Base-by-base conservation (phyloP, 2,113 vertebrate genomes). In the Gambusia holbrooki region DNA sequence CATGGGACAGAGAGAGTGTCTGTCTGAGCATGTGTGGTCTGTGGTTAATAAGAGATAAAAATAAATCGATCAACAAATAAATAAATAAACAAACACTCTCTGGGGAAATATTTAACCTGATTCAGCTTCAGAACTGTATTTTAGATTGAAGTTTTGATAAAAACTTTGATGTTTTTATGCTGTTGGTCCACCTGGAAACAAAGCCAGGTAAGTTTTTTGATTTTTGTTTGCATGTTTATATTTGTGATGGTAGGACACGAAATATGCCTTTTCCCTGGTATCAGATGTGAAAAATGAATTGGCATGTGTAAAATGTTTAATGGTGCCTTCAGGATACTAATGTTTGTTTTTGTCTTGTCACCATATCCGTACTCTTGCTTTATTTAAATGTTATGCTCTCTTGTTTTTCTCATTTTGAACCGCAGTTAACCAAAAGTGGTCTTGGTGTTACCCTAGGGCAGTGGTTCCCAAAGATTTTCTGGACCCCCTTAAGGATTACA, bases 11-110 rank as follows among this genome's bases (percentile, higher is more conserved):
- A 13, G 80, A 45, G 76, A 61, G 68, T 84, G 66, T 83, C 22
- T 60, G 72, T 71, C 30, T 28, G 62, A 13, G 67, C 71, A 77
- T 83, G 87, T 93, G 90, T 90, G 90, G 87, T 90, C 89, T 72
- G 79, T 71, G 76, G 77, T 87, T n/a, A 19, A 67, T 79, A 72
- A 73, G 62, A 79, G 81, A 51, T 51, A 0, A 22, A 19, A 22
- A 60, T 27, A 27, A 27, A 27, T 27, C 27, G 27, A 27, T 27
- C 27, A 27, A 27, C 27, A 67, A 66, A 5, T 8, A 63, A 15
- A 27, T 32, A 51, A 78, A 42, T 30, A 69, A 73, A 76, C 51
- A 32, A 3, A 62, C 42, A 79, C 66, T 86, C 63, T 77, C 29
- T 8, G 15, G 71, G 51, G 67, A 66, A 71, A 14, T 40, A 62